Conservation (phyloP, 1,140 invertebrate species). For the Cotesia typhae region DNA sequence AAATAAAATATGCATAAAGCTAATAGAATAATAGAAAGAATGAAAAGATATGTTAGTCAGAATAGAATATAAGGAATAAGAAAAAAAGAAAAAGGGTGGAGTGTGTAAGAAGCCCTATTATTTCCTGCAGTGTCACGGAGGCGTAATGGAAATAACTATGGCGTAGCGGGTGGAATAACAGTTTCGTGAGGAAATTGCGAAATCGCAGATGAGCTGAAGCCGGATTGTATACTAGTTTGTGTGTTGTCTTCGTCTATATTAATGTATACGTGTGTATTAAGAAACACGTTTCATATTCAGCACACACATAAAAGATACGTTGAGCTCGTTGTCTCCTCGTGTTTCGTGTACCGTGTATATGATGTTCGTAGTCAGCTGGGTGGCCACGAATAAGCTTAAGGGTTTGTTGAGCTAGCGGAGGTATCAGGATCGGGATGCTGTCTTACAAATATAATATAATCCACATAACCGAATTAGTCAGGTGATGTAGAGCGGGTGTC, state of each 20-base stretch:
- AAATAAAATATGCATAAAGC: neutral
- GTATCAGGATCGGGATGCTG: neutral
- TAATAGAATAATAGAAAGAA: slow-evolving; percentile 8
- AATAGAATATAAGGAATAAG: slow-evolving; percentile 1
- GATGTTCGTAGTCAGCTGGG: neutral
- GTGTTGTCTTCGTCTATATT: neutral
- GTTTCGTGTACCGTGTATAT: neutral
- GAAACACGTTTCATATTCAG: neutral
- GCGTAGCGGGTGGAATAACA: slow-evolving; percentile 34
- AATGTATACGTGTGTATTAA: slow-evolving; percentile 8
- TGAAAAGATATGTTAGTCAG: neutral
- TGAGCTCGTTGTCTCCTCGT: slow-evolving; percentile 20
- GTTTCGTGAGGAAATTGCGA: slow-evolving; percentile 36
- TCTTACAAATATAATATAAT: slow-evolving; percentile 26
- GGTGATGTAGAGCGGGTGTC: slow-evolving; percentile 14
- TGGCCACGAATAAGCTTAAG: neutral
- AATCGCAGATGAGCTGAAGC: slow-evolving; percentile 35
- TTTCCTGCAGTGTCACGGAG: slow-evolving; percentile 26
- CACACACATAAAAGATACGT: slow-evolving; percentile 12
- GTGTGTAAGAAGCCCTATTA: slow-evolving; percentile 16
- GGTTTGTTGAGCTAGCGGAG: too few relatives aligned
- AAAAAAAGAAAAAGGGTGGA: slow-evolving; percentile 15
- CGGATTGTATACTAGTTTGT: slow-evolving; percentile 9
- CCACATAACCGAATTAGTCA: slow-evolving; percentile 36
- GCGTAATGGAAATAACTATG: slow-evolving; percentile 36